Percentiles rank a stretch among this genome's conserved stretches.
These are phyloP conservation scores for Diplodus puntazzo DNA, from an alignment of 2,797 vertebrate genomes.

Conservation along the genomic window DNA sequence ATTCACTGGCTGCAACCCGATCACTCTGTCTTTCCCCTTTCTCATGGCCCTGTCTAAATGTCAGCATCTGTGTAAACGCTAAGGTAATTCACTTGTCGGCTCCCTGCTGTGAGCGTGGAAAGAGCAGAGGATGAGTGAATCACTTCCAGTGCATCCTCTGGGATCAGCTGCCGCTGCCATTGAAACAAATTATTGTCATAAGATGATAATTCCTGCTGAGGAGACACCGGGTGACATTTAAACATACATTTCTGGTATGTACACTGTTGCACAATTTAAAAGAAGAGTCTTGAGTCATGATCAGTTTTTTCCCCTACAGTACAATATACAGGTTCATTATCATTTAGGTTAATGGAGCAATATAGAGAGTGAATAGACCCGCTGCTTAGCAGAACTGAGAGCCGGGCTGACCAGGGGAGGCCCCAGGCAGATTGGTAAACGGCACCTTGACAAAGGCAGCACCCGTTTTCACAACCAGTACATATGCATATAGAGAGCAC, in stretches of 20 bases:
- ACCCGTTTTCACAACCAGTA: conserved; percentile 38
- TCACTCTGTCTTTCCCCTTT: conserved; percentile 58
- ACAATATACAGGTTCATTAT: conserved; percentile 24
- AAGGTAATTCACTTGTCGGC: conserved; percentile 62
- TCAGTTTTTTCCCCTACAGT: not conserved
- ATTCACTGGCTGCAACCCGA: conserved; percentile 63
- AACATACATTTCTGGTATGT: conserved; percentile 29
- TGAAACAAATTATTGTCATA: conserved; percentile 19
- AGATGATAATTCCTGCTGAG: not conserved
- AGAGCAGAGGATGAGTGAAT: conserved; percentile 40
- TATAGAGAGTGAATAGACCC: conserved; percentile 30
- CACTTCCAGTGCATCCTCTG: conserved; percentile 39
- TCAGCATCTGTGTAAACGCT: conserved; percentile 82
- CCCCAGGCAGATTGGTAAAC: conserved; percentile 48
- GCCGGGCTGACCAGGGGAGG: conserved; percentile 48
- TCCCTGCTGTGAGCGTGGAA: conserved; percentile 56
- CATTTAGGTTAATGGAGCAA: conserved; percentile 37
- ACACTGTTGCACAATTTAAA: conserved; percentile 12
- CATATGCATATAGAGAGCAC: conserved; percentile 48
- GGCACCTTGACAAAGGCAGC: conserved; percentile 38
- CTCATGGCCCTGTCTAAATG: conserved; percentile 72
- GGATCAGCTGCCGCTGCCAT: conserved; percentile 46
- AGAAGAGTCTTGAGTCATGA: conserved; percentile 46
- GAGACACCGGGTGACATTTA: conserved; percentile 20
- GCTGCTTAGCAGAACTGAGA: conserved; percentile 58